Evolutionary conservation across 2,113 vertebrate genomes (phyloP).

Genomic region (Martes martes): DNA sequence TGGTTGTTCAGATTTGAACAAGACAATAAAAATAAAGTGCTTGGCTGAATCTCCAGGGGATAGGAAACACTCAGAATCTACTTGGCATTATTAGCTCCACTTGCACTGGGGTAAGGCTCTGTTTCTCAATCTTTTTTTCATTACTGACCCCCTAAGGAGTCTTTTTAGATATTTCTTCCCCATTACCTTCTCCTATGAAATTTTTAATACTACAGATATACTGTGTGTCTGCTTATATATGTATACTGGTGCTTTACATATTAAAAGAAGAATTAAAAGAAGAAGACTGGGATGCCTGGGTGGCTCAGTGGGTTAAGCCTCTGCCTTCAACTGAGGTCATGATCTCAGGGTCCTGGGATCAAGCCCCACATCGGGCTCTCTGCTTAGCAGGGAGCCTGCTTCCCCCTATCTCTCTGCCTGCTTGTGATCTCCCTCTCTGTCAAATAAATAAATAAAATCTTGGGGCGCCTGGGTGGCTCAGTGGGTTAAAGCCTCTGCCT

Average conservation of each 20-base stretch:
- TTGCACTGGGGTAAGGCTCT: not conserved
- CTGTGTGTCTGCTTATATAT: not conserved
- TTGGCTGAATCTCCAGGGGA: not conserved
- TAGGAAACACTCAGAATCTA: not conserved
- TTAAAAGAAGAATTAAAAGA: no score
- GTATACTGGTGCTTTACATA: not conserved
- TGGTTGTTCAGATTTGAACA: not conserved
- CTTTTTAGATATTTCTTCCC: not conserved
- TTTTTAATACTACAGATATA: not conserved
- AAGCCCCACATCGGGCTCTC: no score
- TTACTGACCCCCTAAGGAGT: not conserved
- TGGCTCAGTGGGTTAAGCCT: no score
- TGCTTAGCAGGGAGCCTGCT: no score
- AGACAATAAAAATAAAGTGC: not conserved
- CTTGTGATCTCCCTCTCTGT: no score
- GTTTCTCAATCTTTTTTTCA: not conserved
- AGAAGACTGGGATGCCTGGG: not conserved
- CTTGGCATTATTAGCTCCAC: not conserved
- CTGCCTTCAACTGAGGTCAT: no score
- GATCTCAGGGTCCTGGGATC: no score
- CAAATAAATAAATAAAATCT: no score
- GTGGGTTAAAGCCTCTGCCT: no score
- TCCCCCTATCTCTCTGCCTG: no score
- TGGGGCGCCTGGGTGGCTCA: no score
- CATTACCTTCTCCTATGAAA: not conserved